phyloP scores from a whole-genome alignment of 2,797 vertebrate species.

The Dipus sagitta region DNA sequence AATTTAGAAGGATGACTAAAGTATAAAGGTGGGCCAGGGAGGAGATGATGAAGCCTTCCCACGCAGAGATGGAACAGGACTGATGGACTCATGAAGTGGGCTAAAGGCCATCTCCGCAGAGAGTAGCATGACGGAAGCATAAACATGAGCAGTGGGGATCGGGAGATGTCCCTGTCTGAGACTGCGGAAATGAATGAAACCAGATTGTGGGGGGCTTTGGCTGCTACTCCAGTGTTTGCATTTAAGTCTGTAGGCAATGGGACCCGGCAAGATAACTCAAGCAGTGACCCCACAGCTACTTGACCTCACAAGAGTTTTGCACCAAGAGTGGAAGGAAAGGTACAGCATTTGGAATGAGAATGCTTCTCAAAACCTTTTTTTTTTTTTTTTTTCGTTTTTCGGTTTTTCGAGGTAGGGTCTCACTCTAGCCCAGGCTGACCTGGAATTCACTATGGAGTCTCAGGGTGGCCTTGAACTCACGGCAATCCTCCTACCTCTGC shows the following conservation, averaged over 20 bases:
- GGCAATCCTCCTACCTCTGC: too few species aligned
- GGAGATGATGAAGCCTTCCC: background rate
- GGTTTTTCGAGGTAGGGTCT: too few species aligned
- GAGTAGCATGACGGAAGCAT: background rate
- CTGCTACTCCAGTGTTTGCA: background rate
- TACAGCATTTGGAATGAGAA: background rate
- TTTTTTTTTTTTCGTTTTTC: too few species aligned
- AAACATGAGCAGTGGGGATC: background rate
- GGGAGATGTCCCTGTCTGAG: background rate
- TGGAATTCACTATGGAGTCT: too few species aligned
- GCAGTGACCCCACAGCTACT: background rate
- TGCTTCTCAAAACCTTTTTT: slow-evolving; percentile 10
- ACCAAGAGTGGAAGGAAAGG: background rate
- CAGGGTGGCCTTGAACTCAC: too few species aligned
- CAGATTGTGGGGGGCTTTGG: background rate
- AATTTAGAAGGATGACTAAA: background rate
- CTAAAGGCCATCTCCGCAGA: background rate
- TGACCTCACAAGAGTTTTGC: background rate
- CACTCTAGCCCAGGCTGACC: too few species aligned
- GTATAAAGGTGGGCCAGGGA: background rate
- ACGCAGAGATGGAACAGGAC: background rate
- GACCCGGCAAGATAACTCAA: background rate
- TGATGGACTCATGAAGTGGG: background rate
- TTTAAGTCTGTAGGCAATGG: background rate
- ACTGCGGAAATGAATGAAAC: background rate